Evolutionary conservation across 2,888 invertebrate species (phyloP).

Genomic region (Polymixis flavicincta): DNA sequence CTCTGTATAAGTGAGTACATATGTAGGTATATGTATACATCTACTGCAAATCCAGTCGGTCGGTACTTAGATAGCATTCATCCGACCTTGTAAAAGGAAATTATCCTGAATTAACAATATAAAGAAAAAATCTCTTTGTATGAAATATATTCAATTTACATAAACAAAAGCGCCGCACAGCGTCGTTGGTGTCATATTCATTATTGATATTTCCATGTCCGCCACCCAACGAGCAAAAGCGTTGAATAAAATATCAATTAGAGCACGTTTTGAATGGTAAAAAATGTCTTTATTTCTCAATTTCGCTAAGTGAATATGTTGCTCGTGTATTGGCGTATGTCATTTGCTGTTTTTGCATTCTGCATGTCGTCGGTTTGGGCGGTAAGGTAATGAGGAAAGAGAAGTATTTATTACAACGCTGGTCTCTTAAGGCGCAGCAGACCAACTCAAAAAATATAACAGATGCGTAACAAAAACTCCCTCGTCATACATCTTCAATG

Average conservation of each 20-base stretch:
- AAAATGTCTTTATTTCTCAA: conserved; percentile 87
- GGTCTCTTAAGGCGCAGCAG: conserved; percentile 72
- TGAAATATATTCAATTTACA: conserved; percentile 75
- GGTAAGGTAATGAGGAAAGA: conserved; percentile 88
- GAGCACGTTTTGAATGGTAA: conserved; percentile 84
- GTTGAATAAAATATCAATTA: conserved; percentile 90
- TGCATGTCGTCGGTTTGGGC: conserved; percentile 84
- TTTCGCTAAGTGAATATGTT: conserved; percentile 86
- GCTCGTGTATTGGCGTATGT: conserved; percentile 83
- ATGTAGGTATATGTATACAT: background rate
- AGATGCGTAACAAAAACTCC: conserved; percentile 39
- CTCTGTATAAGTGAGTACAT: background rate
- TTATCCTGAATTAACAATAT: conserved; percentile 48
- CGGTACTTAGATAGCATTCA: conserved; percentile 6
- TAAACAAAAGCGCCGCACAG: conserved; percentile 75
- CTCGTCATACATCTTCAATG: conserved; percentile 46
- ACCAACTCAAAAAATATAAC: conserved; percentile 42
- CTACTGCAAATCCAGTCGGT: background rate
- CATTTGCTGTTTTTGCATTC: conserved; percentile 87
- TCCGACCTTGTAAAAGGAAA: conserved; percentile 44
- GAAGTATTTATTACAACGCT: conserved; percentile 85
- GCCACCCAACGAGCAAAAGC: conserved; percentile 88
- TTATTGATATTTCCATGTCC: conserved; percentile 83
- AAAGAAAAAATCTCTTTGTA: conserved; percentile 62
- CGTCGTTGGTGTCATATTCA: conserved; percentile 82